A percentile compares a stretch with the other conserved stretches of the same genome.
Evolutionary conservation across 2,113 vertebrate species (phyloP).

Genomic region (Perca flavescens): DNA sequence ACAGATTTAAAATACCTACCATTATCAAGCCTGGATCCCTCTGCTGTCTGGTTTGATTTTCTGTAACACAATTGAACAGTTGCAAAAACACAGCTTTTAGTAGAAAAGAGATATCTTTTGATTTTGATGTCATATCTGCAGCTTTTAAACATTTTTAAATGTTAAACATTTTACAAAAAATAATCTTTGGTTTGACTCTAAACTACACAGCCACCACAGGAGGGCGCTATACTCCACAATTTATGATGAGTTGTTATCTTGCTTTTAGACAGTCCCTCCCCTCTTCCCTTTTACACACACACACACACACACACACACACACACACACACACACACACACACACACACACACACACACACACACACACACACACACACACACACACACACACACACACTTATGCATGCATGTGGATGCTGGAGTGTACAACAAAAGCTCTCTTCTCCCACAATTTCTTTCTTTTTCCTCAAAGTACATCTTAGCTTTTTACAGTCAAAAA

Average conservation of each 20-base stretch:
- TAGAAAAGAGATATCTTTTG: no score
- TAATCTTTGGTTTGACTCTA: neutral
- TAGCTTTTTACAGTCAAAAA: slow-evolving; percentile 35
- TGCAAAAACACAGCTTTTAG: neutral
- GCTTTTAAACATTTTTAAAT: no score
- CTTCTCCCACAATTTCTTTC: neutral
- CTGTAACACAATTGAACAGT: neutral
- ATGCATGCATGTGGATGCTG: slow-evolving; percentile 15
- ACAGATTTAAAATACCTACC: neutral
- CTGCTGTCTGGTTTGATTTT: neutral
- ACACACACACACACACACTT: slow-evolving; percentile 22
- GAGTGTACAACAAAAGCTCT: slow-evolving; percentile 41
- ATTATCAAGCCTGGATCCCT: neutral
- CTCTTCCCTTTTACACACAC: neutral
- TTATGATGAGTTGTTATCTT: neutral
- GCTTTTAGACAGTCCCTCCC: neutral
- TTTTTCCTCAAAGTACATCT: slow-evolving; percentile 50
- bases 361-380: slow-evolving; percentile 22
- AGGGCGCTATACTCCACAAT: slow-evolving; percentile 53
- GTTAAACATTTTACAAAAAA: no score
- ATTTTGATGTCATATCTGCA: neutral
- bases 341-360: slow-evolving; percentile 14
- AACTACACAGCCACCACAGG: slow-evolving; percentile 36
- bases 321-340: neutral
- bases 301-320: neutral